phyloP scores from a whole-genome alignment of 2,113 vertebrate genomes.

The Manacus vitellinus region DNA sequence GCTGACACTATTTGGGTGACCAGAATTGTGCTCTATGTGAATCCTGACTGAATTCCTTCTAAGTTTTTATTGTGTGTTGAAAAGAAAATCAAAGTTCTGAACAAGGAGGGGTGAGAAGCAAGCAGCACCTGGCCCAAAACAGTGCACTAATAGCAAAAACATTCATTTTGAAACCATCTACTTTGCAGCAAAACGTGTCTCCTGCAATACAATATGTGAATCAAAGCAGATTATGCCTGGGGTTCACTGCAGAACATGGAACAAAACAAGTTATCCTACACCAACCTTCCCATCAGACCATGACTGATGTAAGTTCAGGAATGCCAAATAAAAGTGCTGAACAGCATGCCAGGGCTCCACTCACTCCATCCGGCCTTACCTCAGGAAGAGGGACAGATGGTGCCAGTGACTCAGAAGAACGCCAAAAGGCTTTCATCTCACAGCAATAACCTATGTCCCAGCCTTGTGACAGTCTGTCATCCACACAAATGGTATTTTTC shows the following conservation, averaged over 20 bases:
- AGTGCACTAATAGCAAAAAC: neutral
- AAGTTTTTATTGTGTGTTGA: neutral
- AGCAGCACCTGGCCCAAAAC: neutral
- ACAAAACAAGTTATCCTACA: neutral
- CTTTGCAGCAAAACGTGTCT: neutral
- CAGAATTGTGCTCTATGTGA: neutral
- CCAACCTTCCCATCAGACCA: rapidly evolving
- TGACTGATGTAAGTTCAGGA: neutral
- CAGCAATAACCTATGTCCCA: conserved; percentile 22
- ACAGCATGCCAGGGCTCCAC: neutral
- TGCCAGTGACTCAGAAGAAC: conserved; percentile 48
- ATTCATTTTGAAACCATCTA: neutral
- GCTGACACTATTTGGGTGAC: neutral
- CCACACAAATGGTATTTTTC: neutral
- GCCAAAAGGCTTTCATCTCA: conserved; percentile 23
- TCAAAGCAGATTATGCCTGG: neutral
- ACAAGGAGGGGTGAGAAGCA: neutral
- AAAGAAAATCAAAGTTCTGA: neutral
- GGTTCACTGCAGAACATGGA: neutral
- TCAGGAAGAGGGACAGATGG: conserved; percentile 56
- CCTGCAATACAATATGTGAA: neutral
- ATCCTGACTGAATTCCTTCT: neutral
- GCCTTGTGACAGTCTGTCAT: conserved; percentile 1
- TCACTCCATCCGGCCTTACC: neutral
- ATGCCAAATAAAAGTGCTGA: neutral